Evolutionary conservation across 1,140 invertebrate species (phyloP), one percentile per base, ranked within the genome.

Genomic region (Drosophila neocordata): DNA sequence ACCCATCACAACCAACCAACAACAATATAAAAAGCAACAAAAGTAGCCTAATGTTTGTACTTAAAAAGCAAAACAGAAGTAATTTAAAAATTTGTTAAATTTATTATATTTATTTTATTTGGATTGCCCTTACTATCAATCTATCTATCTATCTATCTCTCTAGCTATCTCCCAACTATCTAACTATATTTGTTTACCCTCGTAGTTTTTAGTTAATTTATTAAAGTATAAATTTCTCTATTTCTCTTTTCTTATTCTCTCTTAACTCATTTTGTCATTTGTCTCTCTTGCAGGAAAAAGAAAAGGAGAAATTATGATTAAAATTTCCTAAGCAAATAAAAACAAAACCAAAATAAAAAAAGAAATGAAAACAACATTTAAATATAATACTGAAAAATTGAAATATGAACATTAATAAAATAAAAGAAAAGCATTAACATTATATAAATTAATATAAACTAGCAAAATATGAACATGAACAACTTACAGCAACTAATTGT

Each of bases 291-390:
- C 89, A 90, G 89, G 89, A 90, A 90, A 89, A 90, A 90, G 89
- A 90, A 90, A 87, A 90, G 89, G 82, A 90, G 84, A 90, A 90
- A 84, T 90, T 90, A 90, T 89, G 89, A 90, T 90, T 90, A 90
- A 90, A 90, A 90, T 84, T 48, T 88, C 84, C 79, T 80, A 89
- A 79, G 68, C 59, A 77, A 66, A 80, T 53, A 60, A 63, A 61
- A 58, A 73, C 51, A 35, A 71, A 63, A 73, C 63, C 63, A 69
- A 78, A 87, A 75, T 38, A 66, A 11, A 55, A 63, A 67, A 38
- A 69, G 35, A 75, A 22, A 70, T 64, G 8, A 59, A 31, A 52
- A 53, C 74, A 66, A 60, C 57, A 74, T 69, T 71, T 38, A 80
- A 59, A 79, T 66, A 79, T 44, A 48, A 48, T 48, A 34, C 31